Evolutionary conservation across 2,113 vertebrate genomes (phyloP).

Genomic region (Candoia aspera): DNA sequence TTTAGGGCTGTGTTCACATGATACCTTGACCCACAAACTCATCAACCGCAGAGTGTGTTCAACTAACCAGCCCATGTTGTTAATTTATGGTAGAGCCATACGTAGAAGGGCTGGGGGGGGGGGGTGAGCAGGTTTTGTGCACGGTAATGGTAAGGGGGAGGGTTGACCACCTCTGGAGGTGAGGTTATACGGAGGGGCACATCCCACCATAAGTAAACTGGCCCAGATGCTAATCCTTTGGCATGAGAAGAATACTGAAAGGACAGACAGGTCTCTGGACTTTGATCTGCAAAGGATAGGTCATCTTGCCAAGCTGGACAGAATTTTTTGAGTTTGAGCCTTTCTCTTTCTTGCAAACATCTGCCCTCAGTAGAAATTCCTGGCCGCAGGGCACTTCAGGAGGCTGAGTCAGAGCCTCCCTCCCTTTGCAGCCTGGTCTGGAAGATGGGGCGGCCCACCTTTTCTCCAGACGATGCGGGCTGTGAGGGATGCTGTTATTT

Average conservation of each 20-base stretch:
- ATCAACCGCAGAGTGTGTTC: no score
- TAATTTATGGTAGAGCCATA: no score
- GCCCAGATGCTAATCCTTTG: not conserved
- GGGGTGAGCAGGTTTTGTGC: no score
- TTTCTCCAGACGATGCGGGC: not conserved
- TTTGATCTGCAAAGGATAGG: not conserved
- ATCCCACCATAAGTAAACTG: not conserved
- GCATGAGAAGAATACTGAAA: not conserved
- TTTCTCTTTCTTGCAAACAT: not conserved
- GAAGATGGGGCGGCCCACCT: not conserved
- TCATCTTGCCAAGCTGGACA: not conserved
- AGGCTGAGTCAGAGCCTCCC: not conserved
- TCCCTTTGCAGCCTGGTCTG: not conserved
- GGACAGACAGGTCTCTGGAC: not conserved
- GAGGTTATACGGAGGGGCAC: not conserved
- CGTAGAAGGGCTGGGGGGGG: no score
- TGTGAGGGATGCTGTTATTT: not conserved
- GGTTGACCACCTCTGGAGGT: no score
- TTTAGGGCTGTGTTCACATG: no score
- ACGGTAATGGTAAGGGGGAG: no score
- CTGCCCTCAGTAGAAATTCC: not conserved
- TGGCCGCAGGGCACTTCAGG: not conserved
- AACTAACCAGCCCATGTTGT: no score
- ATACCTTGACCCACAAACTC: no score
- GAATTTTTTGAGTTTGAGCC: not conserved